phyloP scores from a whole-genome alignment of 2,888 invertebrate species.

The Nomada lathburiana region DNA sequence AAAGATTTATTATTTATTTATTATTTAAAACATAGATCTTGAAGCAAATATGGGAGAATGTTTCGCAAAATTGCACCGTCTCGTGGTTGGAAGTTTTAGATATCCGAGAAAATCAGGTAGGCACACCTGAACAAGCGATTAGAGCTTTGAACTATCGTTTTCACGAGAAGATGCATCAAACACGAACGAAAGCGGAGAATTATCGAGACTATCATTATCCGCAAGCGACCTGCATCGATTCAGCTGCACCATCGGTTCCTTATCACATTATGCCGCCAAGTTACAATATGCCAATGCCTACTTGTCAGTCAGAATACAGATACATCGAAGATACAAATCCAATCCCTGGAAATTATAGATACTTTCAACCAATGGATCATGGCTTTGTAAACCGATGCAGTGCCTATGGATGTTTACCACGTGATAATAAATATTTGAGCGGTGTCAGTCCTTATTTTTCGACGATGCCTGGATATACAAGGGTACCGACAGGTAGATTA shows the following conservation, averaged over 20 bases:
- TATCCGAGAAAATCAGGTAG: conserved; percentile 86
- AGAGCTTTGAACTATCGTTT: conserved; percentile 85
- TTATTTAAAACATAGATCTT: conserved; percentile 87
- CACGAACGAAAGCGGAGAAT: conserved; percentile 70
- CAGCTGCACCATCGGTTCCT: conserved; percentile 68
- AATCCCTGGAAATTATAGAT: conserved; percentile 54
- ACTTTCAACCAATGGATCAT: conserved; percentile 64
- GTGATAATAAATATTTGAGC: conserved; percentile 62
- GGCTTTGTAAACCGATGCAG: conserved; percentile 66
- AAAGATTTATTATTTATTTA: background rate
- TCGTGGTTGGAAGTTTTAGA: conserved; percentile 90
- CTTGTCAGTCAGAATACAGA: conserved; percentile 71
- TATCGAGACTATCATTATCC: conserved; percentile 73
- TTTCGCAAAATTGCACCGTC: conserved; percentile 86
- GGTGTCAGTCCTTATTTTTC: conserved; percentile 83
- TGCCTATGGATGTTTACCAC: conserved; percentile 67
- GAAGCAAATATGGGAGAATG: conserved; percentile 90
- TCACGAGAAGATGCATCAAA: conserved; percentile 83
- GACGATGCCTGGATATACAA: conserved; percentile 72
- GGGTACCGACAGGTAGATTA: conserved; percentile 88
- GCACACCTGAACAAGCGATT: conserved; percentile 86
- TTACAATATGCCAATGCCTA: conserved; percentile 67
- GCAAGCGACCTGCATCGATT: conserved; percentile 65
- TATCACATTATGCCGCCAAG: conserved; percentile 73
- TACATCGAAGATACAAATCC: conserved; percentile 63